Evolutionary conservation across 1,140 invertebrate species (phyloP).

Genomic region (Brevipalpus yothersi): DNA sequence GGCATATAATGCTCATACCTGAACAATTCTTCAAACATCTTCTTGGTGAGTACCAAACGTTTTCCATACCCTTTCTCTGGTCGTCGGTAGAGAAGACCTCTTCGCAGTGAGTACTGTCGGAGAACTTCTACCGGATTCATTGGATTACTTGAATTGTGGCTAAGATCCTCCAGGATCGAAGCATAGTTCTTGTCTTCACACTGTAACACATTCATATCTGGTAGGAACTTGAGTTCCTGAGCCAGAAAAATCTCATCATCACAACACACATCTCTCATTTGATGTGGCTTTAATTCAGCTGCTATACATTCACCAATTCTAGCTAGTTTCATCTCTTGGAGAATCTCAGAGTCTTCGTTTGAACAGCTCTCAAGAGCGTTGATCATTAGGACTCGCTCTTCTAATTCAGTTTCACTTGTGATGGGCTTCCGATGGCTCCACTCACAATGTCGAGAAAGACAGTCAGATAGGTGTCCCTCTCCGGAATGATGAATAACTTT

Average conservation of each 20-base stretch:
- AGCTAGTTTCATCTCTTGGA: not conserved
- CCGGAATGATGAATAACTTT: constrained; percentile 19
- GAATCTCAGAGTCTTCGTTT: no score
- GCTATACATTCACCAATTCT: not conserved
- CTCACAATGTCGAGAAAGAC: not conserved
- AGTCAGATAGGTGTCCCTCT: not conserved
- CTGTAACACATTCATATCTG: not conserved
- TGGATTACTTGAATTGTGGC: no score
- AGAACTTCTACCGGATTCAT: no score
- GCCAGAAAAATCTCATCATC: not conserved
- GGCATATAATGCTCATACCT: no score
- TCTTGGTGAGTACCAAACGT: no score
- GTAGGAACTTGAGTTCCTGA: not conserved
- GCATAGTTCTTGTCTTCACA: no score
- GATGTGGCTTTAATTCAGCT: not conserved
- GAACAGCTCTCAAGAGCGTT: not conserved
- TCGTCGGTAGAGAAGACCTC: no score
- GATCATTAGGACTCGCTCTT: not conserved
- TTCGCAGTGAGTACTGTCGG: no score
- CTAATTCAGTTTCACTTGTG: not conserved
- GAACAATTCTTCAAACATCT: no score
- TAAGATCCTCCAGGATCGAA: no score
- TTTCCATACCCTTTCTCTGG: no score
- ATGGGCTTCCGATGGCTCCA: not conserved
- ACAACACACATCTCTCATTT: not conserved